Percentiles rank a stretch among this genome's conserved stretches.
These are phyloP conservation scores for Lepidurus apus DNA, from an alignment of 1,140 invertebrate genomes.

Conservation along the genomic window DNA sequence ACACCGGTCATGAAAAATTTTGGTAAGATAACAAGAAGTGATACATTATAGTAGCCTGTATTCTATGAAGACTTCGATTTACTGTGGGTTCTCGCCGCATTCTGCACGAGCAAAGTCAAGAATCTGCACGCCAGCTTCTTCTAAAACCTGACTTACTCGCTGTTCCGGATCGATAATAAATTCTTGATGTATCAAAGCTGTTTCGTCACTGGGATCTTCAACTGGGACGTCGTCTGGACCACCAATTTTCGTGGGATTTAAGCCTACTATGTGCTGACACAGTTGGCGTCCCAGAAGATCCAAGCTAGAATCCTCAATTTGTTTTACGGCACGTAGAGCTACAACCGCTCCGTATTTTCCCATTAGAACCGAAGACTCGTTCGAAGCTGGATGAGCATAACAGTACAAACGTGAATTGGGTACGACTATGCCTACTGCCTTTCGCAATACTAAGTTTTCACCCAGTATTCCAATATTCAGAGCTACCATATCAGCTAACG, in stretches of 20 bases:
- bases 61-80: constrained; percentile 16
- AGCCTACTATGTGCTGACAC: constrained; percentile 80
- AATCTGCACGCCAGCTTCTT: constrained; percentile 60
- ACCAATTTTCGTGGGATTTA: constrained; percentile 76
- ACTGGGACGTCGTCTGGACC: constrained; percentile 56
- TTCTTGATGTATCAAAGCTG: constrained; percentile 75
- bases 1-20: neutral
- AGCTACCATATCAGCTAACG: constrained; percentile 69
- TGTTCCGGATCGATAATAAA: constrained; percentile 70
- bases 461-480: constrained; percentile 76
- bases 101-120: constrained; percentile 80
- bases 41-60: neutral
- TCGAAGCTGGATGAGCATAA: constrained; percentile 41
- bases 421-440: constrained; percentile 54
- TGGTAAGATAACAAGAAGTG: neutral
- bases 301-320: constrained; percentile 42
- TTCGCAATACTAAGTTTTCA: constrained; percentile 76
- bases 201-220: constrained; percentile 61
- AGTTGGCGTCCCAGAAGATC: constrained; percentile 61
- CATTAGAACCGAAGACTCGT: constrained; percentile 41
- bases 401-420: constrained; percentile 33
- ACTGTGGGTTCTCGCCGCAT: constrained; percentile 58
- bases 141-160: constrained; percentile 66
- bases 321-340: constrained; percentile 27
- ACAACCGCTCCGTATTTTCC: constrained; percentile 80